Evolutionary conservation across 2,797 vertebrate species (phyloP).

Genomic region (Mycteria americana): DNA sequence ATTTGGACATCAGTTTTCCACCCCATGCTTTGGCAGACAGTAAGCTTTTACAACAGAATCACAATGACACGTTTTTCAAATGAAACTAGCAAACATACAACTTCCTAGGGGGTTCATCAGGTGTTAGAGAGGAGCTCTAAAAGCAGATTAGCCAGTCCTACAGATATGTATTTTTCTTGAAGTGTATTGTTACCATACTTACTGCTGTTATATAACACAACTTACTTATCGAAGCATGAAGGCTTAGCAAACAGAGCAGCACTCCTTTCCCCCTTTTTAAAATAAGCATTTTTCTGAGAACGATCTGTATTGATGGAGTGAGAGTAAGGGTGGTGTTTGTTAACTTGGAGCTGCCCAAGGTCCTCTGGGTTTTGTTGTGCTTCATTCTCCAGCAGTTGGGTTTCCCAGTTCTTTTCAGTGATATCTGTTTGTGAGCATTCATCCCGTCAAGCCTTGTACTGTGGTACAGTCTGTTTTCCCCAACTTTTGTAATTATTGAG

Average conservation of each 20-base stretch:
- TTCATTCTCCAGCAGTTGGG: background rate
- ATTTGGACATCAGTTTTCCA: background rate
- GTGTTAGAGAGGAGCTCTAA: background rate
- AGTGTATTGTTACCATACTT: slow-evolving; percentile 41
- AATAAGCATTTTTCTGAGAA: background rate
- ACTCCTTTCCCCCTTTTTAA: background rate
- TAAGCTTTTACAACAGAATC: background rate
- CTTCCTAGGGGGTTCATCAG: background rate
- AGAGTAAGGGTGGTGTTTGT: slow-evolving; percentile 2
- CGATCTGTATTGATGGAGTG: background rate
- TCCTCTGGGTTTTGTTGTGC: background rate
- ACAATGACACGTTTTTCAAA: background rate
- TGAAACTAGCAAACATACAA: background rate
- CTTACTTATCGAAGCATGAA: slow-evolving; percentile 46
- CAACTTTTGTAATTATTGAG: background rate
- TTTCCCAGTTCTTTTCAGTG: background rate
- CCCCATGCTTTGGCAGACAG: background rate
- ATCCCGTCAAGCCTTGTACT: background rate
- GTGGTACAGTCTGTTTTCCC: background rate
- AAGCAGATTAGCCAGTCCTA: background rate
- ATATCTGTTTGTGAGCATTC: background rate
- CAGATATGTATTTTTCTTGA: slow-evolving; percentile 37
- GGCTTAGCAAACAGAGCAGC: background rate
- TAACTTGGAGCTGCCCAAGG: background rate
- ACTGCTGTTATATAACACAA: slow-evolving; percentile 52